Percentiles rank a stretch among this genome's conserved stretches.
phyloP scores from a whole-genome alignment of 2,888 invertebrate genomes.

The Liposcelis brunnea region DNA sequence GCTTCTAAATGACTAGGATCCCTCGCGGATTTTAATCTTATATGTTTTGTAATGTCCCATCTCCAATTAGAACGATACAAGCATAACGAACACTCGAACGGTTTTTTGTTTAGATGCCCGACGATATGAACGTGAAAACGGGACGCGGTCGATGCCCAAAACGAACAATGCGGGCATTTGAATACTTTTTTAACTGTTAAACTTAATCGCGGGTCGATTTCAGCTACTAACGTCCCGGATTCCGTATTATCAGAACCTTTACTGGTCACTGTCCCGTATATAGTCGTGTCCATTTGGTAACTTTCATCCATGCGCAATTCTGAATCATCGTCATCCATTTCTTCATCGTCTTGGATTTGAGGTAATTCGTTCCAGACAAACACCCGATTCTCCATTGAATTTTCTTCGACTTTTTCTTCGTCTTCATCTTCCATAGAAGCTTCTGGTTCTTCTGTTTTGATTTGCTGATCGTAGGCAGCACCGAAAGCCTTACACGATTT shows the following conservation, averaged over 20 bases:
- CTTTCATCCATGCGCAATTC: conserved; percentile 21
- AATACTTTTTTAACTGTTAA: conserved; percentile 38
- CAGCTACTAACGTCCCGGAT: background rate
- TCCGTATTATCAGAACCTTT: conserved; percentile 6
- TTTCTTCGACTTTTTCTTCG: conserved; percentile 28
- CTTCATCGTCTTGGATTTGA: conserved; percentile 27
- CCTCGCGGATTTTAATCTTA: conserved; percentile 70
- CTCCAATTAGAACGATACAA: conserved; percentile 91
- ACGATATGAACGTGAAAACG: conserved; percentile 88
- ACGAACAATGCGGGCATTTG: conserved; percentile 81
- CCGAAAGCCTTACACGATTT: conserved; percentile 38
- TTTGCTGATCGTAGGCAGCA: conserved; percentile 6
- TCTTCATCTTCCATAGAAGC: conserved; percentile 15
- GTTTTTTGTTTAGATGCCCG: conserved; percentile 80
- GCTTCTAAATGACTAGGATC: conserved; percentile 67
- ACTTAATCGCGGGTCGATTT: conserved; percentile 6
- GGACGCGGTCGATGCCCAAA: conserved; percentile 85
- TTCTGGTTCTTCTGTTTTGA: conserved; percentile 8
- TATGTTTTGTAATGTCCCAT: conserved; percentile 94
- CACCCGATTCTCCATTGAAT: conserved; percentile 64
- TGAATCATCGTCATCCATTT: conserved; percentile 23
- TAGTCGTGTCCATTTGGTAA: conserved; percentile 9
- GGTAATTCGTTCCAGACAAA: conserved; percentile 65
- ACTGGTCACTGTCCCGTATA: conserved; percentile 8
- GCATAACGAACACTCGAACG: conserved; percentile 89